Evolutionary conservation across 2,888 invertebrate species (phyloP), one percentile per base, ranked within the genome.

Genomic region (Epistrophella euchroma): DNA sequence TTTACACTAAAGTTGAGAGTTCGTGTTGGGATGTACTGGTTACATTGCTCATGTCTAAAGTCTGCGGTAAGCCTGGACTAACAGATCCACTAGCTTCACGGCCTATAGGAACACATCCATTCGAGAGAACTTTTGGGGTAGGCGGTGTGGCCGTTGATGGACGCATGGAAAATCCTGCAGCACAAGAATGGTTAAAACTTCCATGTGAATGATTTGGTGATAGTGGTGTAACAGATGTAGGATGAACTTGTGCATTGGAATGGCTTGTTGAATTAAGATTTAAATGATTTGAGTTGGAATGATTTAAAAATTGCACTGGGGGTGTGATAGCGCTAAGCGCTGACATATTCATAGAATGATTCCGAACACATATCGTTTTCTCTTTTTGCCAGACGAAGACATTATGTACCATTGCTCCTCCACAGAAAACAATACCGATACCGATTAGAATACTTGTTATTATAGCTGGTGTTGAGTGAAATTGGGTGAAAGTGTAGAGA

Each of bases 311-410:
- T 4, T 88, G 85, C 58, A 79, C 28, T 13, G 89, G 89, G 19
- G 88, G 75, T 19, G 82, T 85, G 25, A 88, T 81, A 5, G 80
- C 80, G 28, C 56, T 88, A 66, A 47, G 70, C 70, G 73, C 83
- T 55, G 83, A 84, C 79, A 87, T 84, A 50, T 87, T 87, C 32
- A 84, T 64, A 0, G 83, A 84, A 52, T 87, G 87, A 82, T 94
- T 94, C 10, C 94, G 91, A 37, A 97, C 96, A 71, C 97, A 95
- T 89, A 96, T 97, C 1, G 97, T 97, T 93, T 97, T 97, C 92
- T 97, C 97, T 91, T 96, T 96, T 93, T 98, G 97, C 98, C 98
- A 98, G 64, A 98, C 96, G 92, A 97, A 98, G 15, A 97, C 97
- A 93, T 98, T 98, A 93, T 98, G 98, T 19, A 98, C 97, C 95